These are phyloP conservation scores for Limnothrissa miodon DNA, from an alignment of 2,113 vertebrate species.

Conservation along the genomic window DNA sequence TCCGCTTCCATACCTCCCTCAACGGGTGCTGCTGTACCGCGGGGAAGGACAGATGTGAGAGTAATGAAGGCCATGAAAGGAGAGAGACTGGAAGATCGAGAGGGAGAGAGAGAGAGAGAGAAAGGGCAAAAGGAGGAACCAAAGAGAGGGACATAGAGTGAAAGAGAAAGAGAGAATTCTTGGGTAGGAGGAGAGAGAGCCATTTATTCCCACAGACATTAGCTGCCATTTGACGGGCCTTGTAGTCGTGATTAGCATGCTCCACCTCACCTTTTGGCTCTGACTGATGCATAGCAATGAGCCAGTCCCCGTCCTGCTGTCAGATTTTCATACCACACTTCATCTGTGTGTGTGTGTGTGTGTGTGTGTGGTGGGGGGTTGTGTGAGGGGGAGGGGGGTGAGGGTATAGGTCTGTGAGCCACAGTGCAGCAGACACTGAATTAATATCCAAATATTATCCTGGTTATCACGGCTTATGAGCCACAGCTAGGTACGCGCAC, in stretches of 20 bases:
- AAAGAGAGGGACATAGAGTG: neutral
- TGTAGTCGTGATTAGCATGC: constrained; percentile 50
- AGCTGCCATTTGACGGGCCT: constrained; percentile 25
- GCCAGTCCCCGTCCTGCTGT: constrained; percentile 50
- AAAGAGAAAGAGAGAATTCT: neutral
- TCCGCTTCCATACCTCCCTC: neutral
- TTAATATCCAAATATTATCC: neutral
- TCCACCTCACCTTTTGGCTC: constrained; percentile 35
- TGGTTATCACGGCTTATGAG: neutral
- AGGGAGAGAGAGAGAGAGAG: neutral
- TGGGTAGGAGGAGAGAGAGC: neutral
- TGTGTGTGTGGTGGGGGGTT: neutral
- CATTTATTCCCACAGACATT: constrained; percentile 9
- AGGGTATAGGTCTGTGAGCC: neutral
- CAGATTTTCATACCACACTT: constrained; percentile 16
- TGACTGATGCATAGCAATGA: constrained; percentile 55
- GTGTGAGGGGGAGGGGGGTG: neutral
- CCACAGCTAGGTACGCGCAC: neutral
- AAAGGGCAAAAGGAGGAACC: neutral
- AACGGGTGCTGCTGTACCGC: neutral
- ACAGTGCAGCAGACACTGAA: neutral
- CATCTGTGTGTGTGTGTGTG: neutral
- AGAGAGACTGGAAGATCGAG: too few relatives aligned
- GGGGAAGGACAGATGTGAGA: neutral
- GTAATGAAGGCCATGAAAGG: neutral